A percentile compares a stretch with the other conserved stretches of the same genome.
Evolutionary conservation across 2,113 vertebrate species (phyloP).

Genomic region (Mus spicilegus): DNA sequence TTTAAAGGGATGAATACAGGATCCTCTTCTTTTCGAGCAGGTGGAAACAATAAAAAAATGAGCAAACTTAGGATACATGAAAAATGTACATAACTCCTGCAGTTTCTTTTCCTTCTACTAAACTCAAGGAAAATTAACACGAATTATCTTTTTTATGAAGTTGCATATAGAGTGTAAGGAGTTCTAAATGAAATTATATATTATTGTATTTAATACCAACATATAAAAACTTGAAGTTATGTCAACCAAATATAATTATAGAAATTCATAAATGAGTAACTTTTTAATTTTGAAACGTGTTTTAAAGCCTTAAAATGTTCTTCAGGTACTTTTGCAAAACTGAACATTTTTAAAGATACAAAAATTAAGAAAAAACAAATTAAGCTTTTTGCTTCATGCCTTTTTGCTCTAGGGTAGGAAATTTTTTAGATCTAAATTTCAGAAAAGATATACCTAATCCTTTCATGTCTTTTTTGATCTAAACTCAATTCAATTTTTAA

Average conservation of each 20-base stretch:
- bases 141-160: background rate
- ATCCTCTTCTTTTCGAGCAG: background rate
- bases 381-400: background rate
- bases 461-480: background rate
- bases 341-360: background rate
- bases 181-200: background rate
- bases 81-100: too few relatives aligned
- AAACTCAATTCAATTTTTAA: background rate
- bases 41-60: background rate
- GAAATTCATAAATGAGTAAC: background rate
- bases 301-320: conserved; percentile 26
- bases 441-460: background rate
- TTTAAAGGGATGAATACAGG: background rate
- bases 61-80: background rate
- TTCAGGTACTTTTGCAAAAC: background rate
- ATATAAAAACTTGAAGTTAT: background rate
- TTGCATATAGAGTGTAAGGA: background rate
- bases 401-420: background rate
- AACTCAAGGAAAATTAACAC: background rate
- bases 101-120: background rate
- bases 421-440: conserved; percentile 10
- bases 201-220: background rate
- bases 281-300: background rate
- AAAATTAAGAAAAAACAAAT: background rate
- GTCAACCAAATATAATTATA: background rate